Evolutionary conservation across 1,140 invertebrate genomes (phyloP).

Genomic region (Cecropterus lyciades): DNA sequence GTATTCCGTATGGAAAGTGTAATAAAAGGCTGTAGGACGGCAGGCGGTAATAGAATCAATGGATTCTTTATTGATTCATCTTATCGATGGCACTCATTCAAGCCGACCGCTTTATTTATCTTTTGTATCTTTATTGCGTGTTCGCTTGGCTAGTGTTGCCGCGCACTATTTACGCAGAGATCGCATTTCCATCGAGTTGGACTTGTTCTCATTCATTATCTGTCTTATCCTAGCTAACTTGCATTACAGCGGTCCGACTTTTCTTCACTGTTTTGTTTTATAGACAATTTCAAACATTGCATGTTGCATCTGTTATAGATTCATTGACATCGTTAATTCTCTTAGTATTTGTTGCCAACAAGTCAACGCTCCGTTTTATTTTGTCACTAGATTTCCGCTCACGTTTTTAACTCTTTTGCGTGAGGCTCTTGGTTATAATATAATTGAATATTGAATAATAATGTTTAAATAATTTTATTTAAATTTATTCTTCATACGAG

Average conservation of each 20-base stretch:
- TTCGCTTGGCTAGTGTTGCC: constrained; percentile 39
- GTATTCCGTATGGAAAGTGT: no score
- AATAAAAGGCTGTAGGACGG: no score
- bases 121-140: constrained; percentile 38
- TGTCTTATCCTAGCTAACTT: constrained; percentile 37
- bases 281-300: constrained; percentile 18
- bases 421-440: background rate
- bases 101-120: constrained; percentile 43
- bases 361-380: constrained; percentile 14
- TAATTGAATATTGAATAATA: background rate
- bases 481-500: no score
- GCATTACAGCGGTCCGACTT: constrained; percentile 20
- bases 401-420: constrained; percentile 7
- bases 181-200: constrained; percentile 41
- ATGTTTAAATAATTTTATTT: no score
- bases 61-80: constrained; percentile 44
- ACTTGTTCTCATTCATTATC: constrained; percentile 48
- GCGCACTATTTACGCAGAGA: constrained; percentile 43
- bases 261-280: constrained; percentile 18
- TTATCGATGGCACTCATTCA: constrained; percentile 45
- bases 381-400: constrained; percentile 18
- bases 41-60: constrained; percentile 34
- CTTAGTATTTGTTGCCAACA: background rate
- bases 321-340: constrained; percentile 17
- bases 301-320: constrained; percentile 33